These are phyloP conservation scores for Anodontia alba DNA, from an alignment of 2,888 invertebrate species.

Conservation along the genomic window DNA sequence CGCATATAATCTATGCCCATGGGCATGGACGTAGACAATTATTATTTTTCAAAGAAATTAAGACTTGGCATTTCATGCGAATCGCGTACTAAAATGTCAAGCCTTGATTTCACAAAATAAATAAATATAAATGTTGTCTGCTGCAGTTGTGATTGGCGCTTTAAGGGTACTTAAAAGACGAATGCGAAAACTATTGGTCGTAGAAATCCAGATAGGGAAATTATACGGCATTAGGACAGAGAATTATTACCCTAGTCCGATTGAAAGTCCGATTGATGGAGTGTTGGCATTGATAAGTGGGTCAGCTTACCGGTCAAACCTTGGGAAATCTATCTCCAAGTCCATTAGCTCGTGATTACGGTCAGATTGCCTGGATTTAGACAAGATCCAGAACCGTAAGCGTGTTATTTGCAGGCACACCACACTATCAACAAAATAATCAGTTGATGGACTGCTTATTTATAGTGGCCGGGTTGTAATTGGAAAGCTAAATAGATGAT, in stretches of 20 bases:
- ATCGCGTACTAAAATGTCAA: no score
- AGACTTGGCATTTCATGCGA: no score
- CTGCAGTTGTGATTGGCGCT: no score
- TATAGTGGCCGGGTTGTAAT: not conserved
- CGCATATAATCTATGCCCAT: no score
- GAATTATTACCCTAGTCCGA: not conserved
- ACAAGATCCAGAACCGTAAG: not conserved
- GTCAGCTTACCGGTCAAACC: not conserved
- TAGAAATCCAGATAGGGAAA: no score
- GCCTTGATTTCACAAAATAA: no score
- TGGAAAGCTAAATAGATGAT: conserved; percentile 10
- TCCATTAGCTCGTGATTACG: not conserved
- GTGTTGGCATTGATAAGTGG: not conserved
- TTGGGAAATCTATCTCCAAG: not conserved
- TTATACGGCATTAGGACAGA: not conserved
- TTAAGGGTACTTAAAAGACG: not conserved
- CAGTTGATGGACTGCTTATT: not conserved
- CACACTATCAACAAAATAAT: conserved; percentile 1
- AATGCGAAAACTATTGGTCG: not conserved
- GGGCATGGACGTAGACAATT: no score
- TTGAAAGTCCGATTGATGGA: not conserved
- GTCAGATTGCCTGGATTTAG: not conserved
- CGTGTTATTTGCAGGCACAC: not conserved
- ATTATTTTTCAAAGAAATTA: no score
- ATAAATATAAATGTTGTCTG: no score